Evolutionary conservation across 2,888 invertebrate species (phyloP), one percentile per base, ranked within the genome.

Genomic region (Barypeithes pellucidus): DNA sequence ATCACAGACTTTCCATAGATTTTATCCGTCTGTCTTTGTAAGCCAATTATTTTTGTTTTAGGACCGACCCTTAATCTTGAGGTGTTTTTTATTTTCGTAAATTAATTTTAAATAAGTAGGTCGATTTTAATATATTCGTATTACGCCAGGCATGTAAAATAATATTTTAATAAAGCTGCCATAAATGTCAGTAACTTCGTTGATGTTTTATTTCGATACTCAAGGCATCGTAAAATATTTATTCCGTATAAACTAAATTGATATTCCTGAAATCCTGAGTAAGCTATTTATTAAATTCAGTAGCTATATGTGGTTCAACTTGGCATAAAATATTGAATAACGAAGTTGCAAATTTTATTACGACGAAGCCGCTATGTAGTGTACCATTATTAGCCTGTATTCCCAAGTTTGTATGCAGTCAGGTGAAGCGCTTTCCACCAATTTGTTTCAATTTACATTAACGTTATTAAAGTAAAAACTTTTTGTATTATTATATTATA

Each of bases 261-360:
- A 47, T 47, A 47, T 47, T 47, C 20, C 20, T 12, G 8, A 12
- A 47, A 20, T 20, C 47, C 47, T 47, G 20, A 47, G 20, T 47
- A 47, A 47, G 47, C 11, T 47, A 47, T 47, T 47, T 47, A 47
- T 20, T 47, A 47, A 47, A 47, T 47, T 47, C n/a, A 11, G 20
- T 18, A 20, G 47, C 20, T 20, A 20, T 47, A 47, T n/a, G 16
- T 16, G 2, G 16, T 16, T 43, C 43, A 43, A 43, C 43, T 43
- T 16, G 43, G 14, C 14, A 43, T 43, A 43, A 43, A 43, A 43
- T 43, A 43, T 43, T 43, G 16, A 16, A 18, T 18, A 47, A 47
- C 20, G 18, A 47, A 20, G 11, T 20, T 20, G 20, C 20, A 47
- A 47, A 47, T 47, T 47, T 47, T 47, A 47, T 47, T 47, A 11